These are phyloP conservation scores for Caranx ignobilis DNA, from an alignment of 2,113 vertebrate species.

Conservation along the genomic window DNA sequence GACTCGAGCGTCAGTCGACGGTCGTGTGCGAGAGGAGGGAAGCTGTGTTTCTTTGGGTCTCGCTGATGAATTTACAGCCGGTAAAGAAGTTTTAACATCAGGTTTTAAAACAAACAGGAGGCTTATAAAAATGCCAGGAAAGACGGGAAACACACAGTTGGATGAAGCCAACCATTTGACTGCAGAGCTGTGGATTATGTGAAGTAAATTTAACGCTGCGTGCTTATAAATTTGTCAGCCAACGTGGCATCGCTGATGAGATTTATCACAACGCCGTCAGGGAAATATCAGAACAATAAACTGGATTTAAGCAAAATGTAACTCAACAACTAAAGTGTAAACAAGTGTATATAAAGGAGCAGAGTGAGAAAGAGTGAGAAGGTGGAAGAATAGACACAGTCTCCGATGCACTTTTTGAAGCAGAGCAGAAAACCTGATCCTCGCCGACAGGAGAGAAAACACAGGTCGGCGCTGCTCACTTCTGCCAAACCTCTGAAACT, in stretches of 20 bases:
- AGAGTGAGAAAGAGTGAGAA: not conserved
- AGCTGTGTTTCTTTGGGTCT: not conserved
- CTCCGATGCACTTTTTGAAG: not conserved
- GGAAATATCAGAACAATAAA: conserved; percentile 16
- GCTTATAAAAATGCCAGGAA: conserved; percentile 23
- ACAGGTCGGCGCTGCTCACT: conserved; percentile 7
- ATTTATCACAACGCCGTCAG: conserved; percentile 31
- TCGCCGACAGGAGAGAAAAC: not conserved
- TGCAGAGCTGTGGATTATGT: conserved; percentile 15
- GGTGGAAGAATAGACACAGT: not conserved
- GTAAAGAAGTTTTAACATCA: not conserved
- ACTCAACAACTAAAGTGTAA: conserved; percentile 13
- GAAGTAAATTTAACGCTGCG: conserved; percentile 29
- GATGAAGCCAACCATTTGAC: not conserved
- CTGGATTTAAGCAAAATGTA: conserved; percentile 8
- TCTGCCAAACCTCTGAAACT: conserved; percentile 8
- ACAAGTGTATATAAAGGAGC: conserved; percentile 11
- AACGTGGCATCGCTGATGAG: conserved; percentile 16
- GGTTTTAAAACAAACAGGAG: conserved; percentile 42
- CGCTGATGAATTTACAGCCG: conserved; percentile 1
- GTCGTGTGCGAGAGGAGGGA: not conserved
- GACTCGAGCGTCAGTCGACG: not conserved
- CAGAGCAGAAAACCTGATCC: not conserved
- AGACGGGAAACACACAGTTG: conserved; percentile 27
- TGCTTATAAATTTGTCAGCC: conserved; percentile 23